These are phyloP conservation scores for Telenomus remus DNA, from an alignment of 1,140 invertebrate genomes.

Conservation along the genomic window DNA sequence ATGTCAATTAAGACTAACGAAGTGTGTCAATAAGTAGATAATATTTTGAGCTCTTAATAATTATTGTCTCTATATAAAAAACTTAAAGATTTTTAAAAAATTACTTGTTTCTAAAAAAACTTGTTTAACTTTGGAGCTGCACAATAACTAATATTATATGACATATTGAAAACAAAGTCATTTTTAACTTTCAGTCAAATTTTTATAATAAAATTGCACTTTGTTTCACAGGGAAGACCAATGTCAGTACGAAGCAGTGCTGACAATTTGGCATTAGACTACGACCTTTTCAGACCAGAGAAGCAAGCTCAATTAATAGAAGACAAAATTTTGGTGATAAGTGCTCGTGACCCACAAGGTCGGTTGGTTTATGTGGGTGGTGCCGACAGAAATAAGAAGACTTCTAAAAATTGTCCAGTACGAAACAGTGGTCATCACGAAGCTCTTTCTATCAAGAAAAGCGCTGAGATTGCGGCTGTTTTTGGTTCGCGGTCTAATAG, in stretches of 20 bases:
- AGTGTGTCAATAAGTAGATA: no score
- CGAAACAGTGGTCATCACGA: constrained; percentile 77
- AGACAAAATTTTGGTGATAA: constrained; percentile 76
- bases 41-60: no score
- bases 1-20: no score
- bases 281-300: constrained; percentile 80
- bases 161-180: no score
- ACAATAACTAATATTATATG: no score
- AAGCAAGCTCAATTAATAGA: constrained; percentile 67
- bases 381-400: constrained; percentile 67
- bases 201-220: background rate
- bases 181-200: no score
- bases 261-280: constrained; percentile 83
- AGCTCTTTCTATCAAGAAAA: constrained; percentile 89
- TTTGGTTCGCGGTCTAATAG: constrained; percentile 76
- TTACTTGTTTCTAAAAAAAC: no score
- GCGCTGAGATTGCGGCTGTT: constrained; percentile 89
- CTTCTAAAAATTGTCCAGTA: constrained; percentile 54
- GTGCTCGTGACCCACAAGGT: constrained; percentile 76
- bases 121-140: no score
- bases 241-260: constrained; percentile 69
- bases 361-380: constrained; percentile 77
- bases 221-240: constrained; percentile 57
- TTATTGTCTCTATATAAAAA: no score
- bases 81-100: no score